Evolutionary conservation across 1,140 invertebrate species (phyloP).

Genomic region (Trichonephila clavipes): DNA sequence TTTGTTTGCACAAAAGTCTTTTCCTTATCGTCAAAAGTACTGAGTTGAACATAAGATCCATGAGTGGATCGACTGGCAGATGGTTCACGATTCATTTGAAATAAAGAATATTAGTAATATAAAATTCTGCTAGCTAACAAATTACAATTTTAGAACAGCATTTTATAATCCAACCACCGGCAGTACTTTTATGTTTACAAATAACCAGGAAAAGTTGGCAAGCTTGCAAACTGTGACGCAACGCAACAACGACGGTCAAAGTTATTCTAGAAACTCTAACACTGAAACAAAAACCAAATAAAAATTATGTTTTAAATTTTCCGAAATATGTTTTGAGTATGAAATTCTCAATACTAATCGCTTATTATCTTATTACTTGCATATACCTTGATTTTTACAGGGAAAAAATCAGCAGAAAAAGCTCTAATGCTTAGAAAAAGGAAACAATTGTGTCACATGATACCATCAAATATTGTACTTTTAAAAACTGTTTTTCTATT

Average conservation of each 20-base stretch:
- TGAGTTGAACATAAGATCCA: slow-evolving; percentile 67
- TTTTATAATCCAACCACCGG: background rate
- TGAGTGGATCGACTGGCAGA: background rate
- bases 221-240: slow-evolving; percentile 9
- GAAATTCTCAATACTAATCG: too few species aligned
- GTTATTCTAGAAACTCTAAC: background rate
- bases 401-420: too few species aligned
- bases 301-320: too few species aligned
- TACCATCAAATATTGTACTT: too few species aligned
- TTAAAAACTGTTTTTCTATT: too few species aligned
- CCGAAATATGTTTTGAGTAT: too few species aligned
- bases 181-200: background rate
- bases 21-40: slow-evolving; percentile 70
- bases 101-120: background rate
- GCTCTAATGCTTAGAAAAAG: too few species aligned
- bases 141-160: background rate
- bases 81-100: slow-evolving; percentile 52
- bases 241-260: background rate
- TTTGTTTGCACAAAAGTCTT: slow-evolving; percentile 49
- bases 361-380: too few species aligned
- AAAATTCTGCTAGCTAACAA: background rate
- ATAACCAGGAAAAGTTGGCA: background rate
- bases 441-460: too few species aligned
- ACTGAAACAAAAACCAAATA: too few species aligned
- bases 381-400: too few species aligned